Evolutionary conservation across 2,888 invertebrate genomes (phyloP), one percentile per base, ranked within the genome.

Genomic region (Drosophila cognata): DNA sequence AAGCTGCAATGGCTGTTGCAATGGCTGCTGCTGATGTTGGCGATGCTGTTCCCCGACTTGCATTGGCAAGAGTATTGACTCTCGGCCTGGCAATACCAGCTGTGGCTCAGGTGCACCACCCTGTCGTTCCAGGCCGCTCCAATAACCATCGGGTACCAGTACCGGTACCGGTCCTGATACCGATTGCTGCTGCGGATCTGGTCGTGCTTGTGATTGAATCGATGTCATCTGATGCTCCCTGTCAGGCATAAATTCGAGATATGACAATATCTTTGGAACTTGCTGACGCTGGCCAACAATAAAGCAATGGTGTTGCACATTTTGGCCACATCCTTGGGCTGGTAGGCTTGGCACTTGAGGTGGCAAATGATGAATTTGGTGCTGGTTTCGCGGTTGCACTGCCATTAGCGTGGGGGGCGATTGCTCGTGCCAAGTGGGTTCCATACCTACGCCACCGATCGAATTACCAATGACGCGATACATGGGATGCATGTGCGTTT

Each of bases 401-500:
- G 7, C 25, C 29, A 25, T 4, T 7, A 29, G 13, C 21, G 33
- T 43, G 11, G 31, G 50, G n/a, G 1, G 28, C 0, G 35, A 4
- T 18, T 35, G 25, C 0, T 51, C 69, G 0, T 6, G 33, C 36
- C 7, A 7, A 13, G 2, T 5, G 13, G 53, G 55, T 13, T 50
- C 38, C 33, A 66, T 11, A 10, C 5, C 18, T 33, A 7, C 4
- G 35, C 46, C n/a, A 53, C 13, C 10, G 11, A 13, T 33, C 13
- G n/a, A 4, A 0, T 70, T 56, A 18, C 8, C 43, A 21, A 21
- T 51, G 0, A 46, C 60, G 11, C 3, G 25, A 3, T 16, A 4
- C 53, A 25, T 25, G 21, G 38, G 71, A 13, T 36, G 33, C 50
- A 70, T 28, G 7, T 56, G 59, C 7, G 35, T 2, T 16, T 16